These are phyloP conservation scores for Erpornis zantholeuca DNA, from an alignment of 2,113 vertebrate genomes.

Conservation along the genomic window DNA sequence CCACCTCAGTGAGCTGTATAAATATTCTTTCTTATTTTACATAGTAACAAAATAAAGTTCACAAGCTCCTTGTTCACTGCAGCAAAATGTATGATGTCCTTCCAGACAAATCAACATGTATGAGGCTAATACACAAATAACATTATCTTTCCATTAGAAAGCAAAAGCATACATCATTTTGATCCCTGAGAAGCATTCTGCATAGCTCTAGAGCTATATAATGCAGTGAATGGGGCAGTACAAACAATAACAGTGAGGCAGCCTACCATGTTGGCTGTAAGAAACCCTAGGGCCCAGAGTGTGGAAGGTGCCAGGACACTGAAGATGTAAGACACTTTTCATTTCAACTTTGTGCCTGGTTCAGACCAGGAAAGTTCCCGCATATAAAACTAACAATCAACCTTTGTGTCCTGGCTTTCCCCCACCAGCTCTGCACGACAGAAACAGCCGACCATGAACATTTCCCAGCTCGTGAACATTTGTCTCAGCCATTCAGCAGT, in stretches of 20 bases:
- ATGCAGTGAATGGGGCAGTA: neutral
- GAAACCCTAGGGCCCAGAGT: neutral
- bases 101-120: neutral
- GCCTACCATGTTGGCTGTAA: neutral
- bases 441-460: slow-evolving; percentile 9
- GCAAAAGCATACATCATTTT: neutral
- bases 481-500: slow-evolving; percentile 46
- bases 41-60: neutral
- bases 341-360: neutral
- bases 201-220: neutral
- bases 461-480: slow-evolving; percentile 8
- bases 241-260: neutral
- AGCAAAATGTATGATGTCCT: neutral
- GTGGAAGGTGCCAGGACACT: neutral
- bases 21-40: neutral
- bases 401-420: neutral
- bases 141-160: neutral
- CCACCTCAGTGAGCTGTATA: neutral
- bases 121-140: neutral
- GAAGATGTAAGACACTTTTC: neutral
- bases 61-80: neutral
- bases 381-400: neutral
- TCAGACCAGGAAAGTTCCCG: neutral
- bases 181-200: neutral
- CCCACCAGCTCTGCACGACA: neutral